Evolutionary conservation across 2,888 invertebrate genomes (phyloP).

Genomic region (Temnothorax unifasciatus): DNA sequence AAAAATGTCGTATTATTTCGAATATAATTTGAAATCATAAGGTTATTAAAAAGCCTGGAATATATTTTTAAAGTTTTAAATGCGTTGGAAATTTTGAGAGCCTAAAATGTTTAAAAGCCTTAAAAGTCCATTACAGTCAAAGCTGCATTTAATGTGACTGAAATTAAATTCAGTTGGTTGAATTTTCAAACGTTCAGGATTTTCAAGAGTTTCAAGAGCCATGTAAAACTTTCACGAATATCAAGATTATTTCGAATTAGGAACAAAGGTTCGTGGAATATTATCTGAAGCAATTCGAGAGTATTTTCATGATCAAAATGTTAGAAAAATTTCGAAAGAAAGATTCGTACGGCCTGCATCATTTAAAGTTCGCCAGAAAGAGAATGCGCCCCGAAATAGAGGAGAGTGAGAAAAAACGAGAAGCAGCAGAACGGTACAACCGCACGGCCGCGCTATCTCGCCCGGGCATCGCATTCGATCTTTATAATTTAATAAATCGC

Average conservation of each 20-base stretch:
- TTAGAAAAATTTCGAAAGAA: neutral
- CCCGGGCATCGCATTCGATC: conserved; percentile 59
- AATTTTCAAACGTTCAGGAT: no score
- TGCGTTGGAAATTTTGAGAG: neutral
- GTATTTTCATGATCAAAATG: neutral
- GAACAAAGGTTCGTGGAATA: neutral
- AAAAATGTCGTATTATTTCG: neutral
- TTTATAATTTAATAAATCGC: conserved; percentile 65
- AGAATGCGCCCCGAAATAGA: neutral
- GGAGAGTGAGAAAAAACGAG: neutral
- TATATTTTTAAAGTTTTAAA: neutral
- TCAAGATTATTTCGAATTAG: no score
- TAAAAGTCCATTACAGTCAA: neutral
- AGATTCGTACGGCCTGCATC: neutral
- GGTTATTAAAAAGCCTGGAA: neutral
- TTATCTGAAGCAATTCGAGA: neutral
- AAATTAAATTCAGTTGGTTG: neutral
- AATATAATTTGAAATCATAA: neutral
- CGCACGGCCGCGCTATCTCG: conserved; percentile 35
- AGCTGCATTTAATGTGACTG: neutral
- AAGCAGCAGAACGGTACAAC: conserved; percentile 9
- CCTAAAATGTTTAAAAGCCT: neutral
- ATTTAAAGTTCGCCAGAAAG: neutral
- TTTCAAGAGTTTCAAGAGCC: no score
- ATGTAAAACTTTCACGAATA: no score